phyloP scores from a whole-genome alignment of 2,113 vertebrate species.

The Garra rufa region DNA sequence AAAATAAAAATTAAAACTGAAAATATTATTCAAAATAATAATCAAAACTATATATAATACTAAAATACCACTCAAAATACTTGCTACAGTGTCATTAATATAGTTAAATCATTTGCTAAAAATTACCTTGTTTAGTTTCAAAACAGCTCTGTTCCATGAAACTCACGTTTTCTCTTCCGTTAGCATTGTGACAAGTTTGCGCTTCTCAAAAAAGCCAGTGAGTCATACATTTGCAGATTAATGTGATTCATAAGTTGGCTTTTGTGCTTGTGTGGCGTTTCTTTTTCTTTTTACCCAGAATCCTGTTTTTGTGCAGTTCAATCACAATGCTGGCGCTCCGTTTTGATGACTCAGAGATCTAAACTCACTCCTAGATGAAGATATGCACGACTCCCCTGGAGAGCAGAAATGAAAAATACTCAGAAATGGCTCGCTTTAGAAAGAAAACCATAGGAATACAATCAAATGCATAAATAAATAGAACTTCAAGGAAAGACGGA shows the following conservation, averaged over 20 bases:
- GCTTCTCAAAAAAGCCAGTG: slow-evolving; percentile 10
- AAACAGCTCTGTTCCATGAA: not conserved
- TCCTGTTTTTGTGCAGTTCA: slow-evolving; percentile 53
- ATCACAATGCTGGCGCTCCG: slow-evolving; percentile 33
- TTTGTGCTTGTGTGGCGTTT: slow-evolving; percentile 47
- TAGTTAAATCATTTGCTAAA: not conserved
- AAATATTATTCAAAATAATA: too few relatives aligned
- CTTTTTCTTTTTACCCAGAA: slow-evolving; percentile 48
- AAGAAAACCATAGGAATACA: not conserved
- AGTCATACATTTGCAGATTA: slow-evolving; percentile 35
- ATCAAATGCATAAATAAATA: slow-evolving; percentile 1
- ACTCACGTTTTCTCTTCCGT: not conserved
- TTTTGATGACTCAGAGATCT: slow-evolving; percentile 48
- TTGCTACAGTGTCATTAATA: not conserved
- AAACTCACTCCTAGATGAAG: slow-evolving; percentile 20
- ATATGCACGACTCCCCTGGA: slow-evolving; percentile 17
- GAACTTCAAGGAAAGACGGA: not conserved
- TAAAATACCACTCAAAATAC: not conserved
- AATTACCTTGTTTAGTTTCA: not conserved
- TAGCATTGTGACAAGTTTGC: not conserved
- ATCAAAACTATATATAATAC: not conserved
- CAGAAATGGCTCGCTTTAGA: not conserved
- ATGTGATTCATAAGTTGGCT: slow-evolving; percentile 52
- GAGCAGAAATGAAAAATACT: not conserved
- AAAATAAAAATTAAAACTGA: not conserved